These are phyloP conservation scores for Salvelinus sp. DNA, from an alignment of 2,113 vertebrate genomes.

Conservation along the genomic window DNA sequence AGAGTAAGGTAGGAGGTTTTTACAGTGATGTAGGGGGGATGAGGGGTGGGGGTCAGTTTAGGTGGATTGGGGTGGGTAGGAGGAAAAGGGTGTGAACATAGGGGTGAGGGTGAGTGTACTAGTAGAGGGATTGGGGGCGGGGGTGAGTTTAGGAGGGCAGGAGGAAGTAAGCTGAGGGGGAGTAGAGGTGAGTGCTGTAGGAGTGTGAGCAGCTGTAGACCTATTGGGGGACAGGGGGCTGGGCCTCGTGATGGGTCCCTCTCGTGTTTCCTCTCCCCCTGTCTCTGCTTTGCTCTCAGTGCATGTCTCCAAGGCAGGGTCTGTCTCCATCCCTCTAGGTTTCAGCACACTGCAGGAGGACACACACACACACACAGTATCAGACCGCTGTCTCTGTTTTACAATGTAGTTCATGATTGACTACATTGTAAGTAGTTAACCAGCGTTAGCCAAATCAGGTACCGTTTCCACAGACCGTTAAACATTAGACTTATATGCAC, in stretches of 20 bases:
- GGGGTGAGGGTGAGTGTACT: too few relatives aligned
- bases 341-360: conserved; percentile 26
- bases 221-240: background rate
- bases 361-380: conserved; percentile 4
- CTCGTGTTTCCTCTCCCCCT: background rate
- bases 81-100: too few relatives aligned
- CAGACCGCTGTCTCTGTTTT: background rate
- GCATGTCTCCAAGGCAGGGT: conserved; percentile 37
- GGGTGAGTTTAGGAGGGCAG: background rate
- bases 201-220: background rate
- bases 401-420: background rate
- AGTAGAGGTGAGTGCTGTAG: background rate
- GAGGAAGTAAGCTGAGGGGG: conserved; percentile 2
- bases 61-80: background rate
- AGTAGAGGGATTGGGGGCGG: background rate
- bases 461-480: background rate
- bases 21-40: too few relatives aligned
- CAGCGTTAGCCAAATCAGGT: background rate
- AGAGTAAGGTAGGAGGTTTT: too few relatives aligned
- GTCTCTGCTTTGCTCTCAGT: conserved; percentile 42
- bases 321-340: conserved; percentile 61
- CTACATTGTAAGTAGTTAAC: too few relatives aligned
- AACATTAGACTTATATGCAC: background rate
- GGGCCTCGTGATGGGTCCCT: background rate
- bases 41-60: background rate